These are phyloP conservation scores for Tetragnatha montana DNA, from an alignment of 2,888 invertebrate species.

Conservation along the genomic window DNA sequence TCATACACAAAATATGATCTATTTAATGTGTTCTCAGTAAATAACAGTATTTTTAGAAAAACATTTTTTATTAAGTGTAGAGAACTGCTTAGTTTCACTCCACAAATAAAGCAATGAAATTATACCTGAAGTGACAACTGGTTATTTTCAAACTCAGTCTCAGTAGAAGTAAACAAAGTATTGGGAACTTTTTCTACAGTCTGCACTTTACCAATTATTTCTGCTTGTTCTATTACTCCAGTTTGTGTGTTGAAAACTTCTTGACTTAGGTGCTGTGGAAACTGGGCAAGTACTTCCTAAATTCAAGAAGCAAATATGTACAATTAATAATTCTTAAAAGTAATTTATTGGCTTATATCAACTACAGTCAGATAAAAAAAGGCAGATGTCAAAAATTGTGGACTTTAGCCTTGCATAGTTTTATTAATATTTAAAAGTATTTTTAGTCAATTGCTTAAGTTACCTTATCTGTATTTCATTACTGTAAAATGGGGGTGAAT, in stretches of 20 bases:
- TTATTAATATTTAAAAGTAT: no score
- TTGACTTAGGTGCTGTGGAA: constrained; percentile 75
- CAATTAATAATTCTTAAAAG: no score
- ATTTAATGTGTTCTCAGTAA: neutral
- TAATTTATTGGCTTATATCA: no score
- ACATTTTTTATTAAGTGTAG: neutral
- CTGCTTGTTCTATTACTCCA: constrained; percentile 55
- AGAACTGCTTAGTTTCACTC: neutral
- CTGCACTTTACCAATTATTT: constrained; percentile 37
- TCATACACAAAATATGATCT: neutral
- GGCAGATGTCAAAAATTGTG: no score
- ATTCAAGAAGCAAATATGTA: no score
- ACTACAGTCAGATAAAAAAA: no score
- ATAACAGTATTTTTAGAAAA: neutral
- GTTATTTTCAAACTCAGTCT: constrained; percentile 49
- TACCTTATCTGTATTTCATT: no score
- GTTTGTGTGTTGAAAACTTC: constrained; percentile 73
- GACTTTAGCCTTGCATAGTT: no score
- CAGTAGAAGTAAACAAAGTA: constrained; percentile 43
- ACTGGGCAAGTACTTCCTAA: constrained; percentile 72
- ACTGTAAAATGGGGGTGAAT: no score
- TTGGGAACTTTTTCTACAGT: constrained; percentile 42
- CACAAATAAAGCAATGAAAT: neutral
- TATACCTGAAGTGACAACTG: constrained; percentile 62
- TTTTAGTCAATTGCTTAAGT: no score